A percentile compares a stretch with the other conserved stretches of the same genome.
phyloP scores from a whole-genome alignment of 1,140 invertebrate genomes.

The Diprion similis region DNA sequence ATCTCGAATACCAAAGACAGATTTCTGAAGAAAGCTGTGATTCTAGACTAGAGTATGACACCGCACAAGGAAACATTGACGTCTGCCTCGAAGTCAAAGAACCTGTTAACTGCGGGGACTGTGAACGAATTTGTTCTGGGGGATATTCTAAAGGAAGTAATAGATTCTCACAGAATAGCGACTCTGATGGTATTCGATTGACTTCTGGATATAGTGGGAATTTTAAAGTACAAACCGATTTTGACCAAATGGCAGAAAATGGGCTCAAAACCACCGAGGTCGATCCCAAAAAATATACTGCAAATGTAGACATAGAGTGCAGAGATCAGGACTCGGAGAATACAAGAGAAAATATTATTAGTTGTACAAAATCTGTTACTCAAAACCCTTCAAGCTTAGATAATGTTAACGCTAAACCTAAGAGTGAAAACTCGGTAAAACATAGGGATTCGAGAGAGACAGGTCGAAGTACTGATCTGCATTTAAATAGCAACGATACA shows the following conservation, averaged over 20 bases:
- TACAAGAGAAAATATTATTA: not conserved
- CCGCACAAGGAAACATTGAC: constrained; percentile 44
- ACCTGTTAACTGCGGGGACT: constrained; percentile 52
- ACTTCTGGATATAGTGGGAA: not conserved
- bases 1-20: constrained; percentile 13
- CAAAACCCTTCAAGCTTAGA: not conserved
- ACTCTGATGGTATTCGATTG: not conserved
- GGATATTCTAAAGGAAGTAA: constrained; percentile 25
- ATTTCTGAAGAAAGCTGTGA: constrained; percentile 29
- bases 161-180: not conserved
- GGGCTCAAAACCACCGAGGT: no score
- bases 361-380: not conserved
- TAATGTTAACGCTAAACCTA: not conserved
- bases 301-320: no score
- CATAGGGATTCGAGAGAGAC: not conserved
- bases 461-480: not conserved
- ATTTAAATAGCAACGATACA: not conserved
- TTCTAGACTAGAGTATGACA: constrained; percentile 19
- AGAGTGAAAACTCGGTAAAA: not conserved
- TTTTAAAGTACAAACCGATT: not conserved
- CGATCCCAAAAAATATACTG: no score
- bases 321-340: no score
- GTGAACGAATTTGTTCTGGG: constrained; percentile 56
- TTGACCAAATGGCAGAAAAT: no score
- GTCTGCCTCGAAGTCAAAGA: constrained; percentile 57